Evolutionary conservation across 1,140 invertebrate genomes (phyloP).

Genomic region (Dendroctonus valens): DNA sequence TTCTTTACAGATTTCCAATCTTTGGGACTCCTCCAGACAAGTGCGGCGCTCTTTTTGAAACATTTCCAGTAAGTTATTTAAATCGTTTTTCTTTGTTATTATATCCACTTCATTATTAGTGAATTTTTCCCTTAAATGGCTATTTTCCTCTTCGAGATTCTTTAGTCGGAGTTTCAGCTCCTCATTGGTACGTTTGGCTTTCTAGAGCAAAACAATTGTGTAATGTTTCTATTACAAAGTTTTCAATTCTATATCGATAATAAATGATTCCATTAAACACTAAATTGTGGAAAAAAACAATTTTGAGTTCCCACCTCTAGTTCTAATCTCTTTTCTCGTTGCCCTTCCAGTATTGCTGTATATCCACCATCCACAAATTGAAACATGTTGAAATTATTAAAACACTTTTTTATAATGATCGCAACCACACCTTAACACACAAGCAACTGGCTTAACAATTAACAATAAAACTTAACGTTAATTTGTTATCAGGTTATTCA

Average conservation of each 20-base stretch:
- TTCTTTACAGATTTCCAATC: slow-evolving; percentile 28
- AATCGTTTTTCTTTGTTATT: slow-evolving; percentile 22
- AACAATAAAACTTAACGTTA: no score
- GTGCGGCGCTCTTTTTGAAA: slow-evolving; percentile 24
- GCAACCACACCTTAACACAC: no score
- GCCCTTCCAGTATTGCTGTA: slow-evolving; percentile 8
- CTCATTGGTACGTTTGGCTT: slow-evolving; percentile 15
- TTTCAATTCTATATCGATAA: not conserved
- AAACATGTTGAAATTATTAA: slow-evolving; percentile 8
- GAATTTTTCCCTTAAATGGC: slow-evolving; percentile 22
- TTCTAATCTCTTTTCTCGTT: slow-evolving; percentile 17
- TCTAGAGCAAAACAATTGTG: slow-evolving; percentile 14
- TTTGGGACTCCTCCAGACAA: slow-evolving; percentile 17
- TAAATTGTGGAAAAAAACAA: no score
- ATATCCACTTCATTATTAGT: slow-evolving; percentile 23
- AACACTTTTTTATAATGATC: no score
- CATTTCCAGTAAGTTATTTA: slow-evolving; percentile 24
- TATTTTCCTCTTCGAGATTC: slow-evolving; percentile 19
- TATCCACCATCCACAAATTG: slow-evolving; percentile 20
- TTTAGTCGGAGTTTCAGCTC: slow-evolving; percentile 22
- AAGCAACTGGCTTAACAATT: no score
- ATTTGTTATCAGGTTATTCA: no score
- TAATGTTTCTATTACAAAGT: no score
- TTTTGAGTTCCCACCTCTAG: slow-evolving; percentile 11
- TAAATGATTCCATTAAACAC: not conserved